A percentile compares a stretch with the other conserved stretches of the same genome.
Conservation (phyloP, 2,113 vertebrate species). For the Forbesichthys papilliferus region DNA sequence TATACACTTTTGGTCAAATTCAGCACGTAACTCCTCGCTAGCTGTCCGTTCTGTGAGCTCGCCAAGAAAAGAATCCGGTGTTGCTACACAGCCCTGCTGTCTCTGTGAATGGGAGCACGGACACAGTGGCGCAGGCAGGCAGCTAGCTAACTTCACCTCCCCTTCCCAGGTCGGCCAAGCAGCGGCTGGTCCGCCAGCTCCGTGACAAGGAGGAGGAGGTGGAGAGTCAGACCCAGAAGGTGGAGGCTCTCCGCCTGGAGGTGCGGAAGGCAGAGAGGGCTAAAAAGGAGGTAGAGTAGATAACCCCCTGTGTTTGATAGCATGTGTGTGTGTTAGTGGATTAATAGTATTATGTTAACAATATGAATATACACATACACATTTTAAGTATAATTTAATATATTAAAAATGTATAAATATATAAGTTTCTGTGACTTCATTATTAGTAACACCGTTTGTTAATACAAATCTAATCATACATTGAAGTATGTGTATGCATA, state of each 20-base stretch:
- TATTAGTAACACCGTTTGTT: neutral
- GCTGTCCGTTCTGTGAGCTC: too few relatives aligned
- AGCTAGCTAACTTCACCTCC: neutral
- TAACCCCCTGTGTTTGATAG: conserved; percentile 53
- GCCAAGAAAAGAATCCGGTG: too few relatives aligned
- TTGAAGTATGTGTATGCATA: neutral
- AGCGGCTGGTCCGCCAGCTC: conserved; percentile 92
- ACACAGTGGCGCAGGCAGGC: too few relatives aligned
- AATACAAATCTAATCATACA: too few relatives aligned
- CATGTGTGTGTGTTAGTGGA: neutral
- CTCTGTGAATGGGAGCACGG: too few relatives aligned
- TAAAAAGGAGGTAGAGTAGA: conserved; percentile 93
- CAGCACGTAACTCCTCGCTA: too few relatives aligned
- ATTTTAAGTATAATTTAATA: too few relatives aligned
- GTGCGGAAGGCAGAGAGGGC: conserved; percentile 93
- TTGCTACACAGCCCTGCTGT: too few relatives aligned
- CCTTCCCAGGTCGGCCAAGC: conserved; percentile 78
- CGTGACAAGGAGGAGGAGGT: conserved; percentile 98
- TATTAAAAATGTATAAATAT: too few relatives aligned
- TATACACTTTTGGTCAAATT: too few relatives aligned
- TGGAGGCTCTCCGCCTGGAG: conserved; percentile 91
- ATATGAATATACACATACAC: too few relatives aligned
- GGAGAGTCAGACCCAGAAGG: conserved; percentile 89
- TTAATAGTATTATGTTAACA: neutral
- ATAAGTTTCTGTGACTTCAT: too few relatives aligned